Base-by-base conservation (phyloP, 2,797 vertebrate genomes). In the Todus mexicanus region DNA sequence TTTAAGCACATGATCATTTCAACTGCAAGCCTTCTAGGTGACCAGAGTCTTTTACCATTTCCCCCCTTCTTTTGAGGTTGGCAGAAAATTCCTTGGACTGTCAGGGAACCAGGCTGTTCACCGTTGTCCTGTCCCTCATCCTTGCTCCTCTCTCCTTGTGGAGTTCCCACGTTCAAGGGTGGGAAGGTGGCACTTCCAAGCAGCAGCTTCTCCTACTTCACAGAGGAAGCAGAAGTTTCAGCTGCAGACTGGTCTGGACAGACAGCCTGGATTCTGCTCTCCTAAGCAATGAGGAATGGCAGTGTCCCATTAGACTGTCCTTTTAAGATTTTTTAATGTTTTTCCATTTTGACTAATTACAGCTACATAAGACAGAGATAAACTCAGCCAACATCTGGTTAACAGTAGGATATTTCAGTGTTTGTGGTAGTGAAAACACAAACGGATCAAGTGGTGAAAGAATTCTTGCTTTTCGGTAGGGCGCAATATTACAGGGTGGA, bases 401-500 rank as follows among this genome's bases (percentile, higher is more conserved):
- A 85, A 78, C 78, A 94, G 65, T 48, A 51, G 73, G 76, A 21
- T 43, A 76, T 48, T 86, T 72, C 70, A 90, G 54, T 64, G 47
- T 65, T 72, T 81, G 66, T 60, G 43, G 54, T 12, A 61, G 35
- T 42, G 48, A 92, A 89, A 94, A 78, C 29, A 82, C 43, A 82
- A 94, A 83, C 0, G 1, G 75, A 56, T 80, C 51, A 63, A 83
- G 63, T 10, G 54, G 63, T 71, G 76, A 59, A 87, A 77, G 47
- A 77, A 59, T 40, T 86, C 78, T 85, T 95, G 61, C 42, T 63
- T 91, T 90, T 89, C 47, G 2, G 9, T 87, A 85, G 86, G 70
- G 69, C 0, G 1, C 70, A 85, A 27, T 94, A 93, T 92, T 93
- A 85, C 66, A 85, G 93, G 79, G 94, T 87, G 87, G 92, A 95